Conservation (phyloP, 1,140 invertebrate genomes). For the Heterodera schachtii region DNA sequence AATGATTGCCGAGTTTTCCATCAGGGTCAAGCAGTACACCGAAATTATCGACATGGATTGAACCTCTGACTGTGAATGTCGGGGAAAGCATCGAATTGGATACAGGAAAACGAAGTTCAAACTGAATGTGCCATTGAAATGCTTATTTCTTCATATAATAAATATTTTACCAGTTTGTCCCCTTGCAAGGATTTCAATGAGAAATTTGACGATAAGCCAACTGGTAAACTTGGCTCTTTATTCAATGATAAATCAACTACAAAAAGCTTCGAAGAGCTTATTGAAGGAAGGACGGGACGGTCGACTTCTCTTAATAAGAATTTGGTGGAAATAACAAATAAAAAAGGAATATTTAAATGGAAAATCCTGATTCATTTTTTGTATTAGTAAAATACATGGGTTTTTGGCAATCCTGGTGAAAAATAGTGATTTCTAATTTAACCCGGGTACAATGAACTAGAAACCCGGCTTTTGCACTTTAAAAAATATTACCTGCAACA, state of each 20-base stretch:
- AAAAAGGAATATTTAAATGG: no score
- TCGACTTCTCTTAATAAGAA: not conserved
- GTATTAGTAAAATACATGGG: no score
- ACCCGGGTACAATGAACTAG: no score
- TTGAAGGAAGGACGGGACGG: not conserved
- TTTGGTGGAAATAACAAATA: not conserved
- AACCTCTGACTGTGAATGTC: not conserved
- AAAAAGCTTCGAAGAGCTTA: not conserved
- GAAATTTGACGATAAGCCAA: not conserved
- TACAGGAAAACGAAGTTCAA: not conserved
- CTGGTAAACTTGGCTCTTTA: not conserved
- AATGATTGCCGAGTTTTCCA: not conserved
- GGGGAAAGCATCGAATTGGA: not conserved
- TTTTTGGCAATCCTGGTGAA: no score
- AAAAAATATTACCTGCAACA: not conserved
- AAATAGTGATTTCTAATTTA: no score
- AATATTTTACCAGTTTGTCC: slow-evolving; percentile 3
- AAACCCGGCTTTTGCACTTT: not conserved
- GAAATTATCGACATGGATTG: not conserved
- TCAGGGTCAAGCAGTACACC: slow-evolving; percentile 5
- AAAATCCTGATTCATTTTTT: no score
- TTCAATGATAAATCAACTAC: not conserved
- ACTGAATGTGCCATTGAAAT: not conserved
- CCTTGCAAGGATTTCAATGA: not conserved
- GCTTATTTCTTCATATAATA: not conserved